These are phyloP conservation scores for Syngnathoides biaculeatus DNA, from an alignment of 2,113 vertebrate species.

Conservation along the genomic window DNA sequence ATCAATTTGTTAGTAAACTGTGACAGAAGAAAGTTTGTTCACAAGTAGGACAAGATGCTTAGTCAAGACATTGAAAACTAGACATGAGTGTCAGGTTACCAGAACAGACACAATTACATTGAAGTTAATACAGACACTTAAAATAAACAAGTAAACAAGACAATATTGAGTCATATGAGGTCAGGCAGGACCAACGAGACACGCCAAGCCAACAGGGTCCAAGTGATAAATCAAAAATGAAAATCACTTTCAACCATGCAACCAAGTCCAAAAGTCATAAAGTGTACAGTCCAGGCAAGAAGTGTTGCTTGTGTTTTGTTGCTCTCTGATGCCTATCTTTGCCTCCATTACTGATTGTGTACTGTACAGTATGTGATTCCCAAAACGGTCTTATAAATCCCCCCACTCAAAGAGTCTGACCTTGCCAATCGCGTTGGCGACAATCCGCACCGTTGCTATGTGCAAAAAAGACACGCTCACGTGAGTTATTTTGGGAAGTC, in stretches of 20 bases:
- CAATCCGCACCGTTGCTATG: constrained; percentile 57
- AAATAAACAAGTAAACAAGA: background rate
- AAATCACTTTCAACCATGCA: background rate
- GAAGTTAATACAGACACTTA: background rate
- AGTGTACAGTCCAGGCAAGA: background rate
- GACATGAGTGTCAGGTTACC: background rate
- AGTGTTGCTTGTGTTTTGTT: background rate
- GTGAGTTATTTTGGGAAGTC: constrained; percentile 56
- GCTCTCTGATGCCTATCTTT: constrained; percentile 7
- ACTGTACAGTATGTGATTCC: constrained; percentile 57
- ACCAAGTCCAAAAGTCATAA: background rate
- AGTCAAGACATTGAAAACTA: background rate
- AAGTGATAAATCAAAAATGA: background rate
- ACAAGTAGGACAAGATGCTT: background rate
- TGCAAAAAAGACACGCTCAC: constrained; percentile 47
- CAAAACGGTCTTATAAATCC: constrained; percentile 65
- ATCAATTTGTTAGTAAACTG: background rate
- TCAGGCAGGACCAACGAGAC: background rate
- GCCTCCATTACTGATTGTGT: constrained; percentile 9
- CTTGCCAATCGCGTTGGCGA: constrained; percentile 56
- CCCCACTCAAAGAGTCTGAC: constrained; percentile 51
- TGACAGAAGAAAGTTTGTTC: background rate
- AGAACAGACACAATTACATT: background rate
- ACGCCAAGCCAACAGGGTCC: background rate
- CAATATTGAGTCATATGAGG: background rate